Evolutionary conservation across 1,140 invertebrate species (phyloP), one percentile per base, ranked within the genome.

Genomic region (Bombus fervidus): DNA sequence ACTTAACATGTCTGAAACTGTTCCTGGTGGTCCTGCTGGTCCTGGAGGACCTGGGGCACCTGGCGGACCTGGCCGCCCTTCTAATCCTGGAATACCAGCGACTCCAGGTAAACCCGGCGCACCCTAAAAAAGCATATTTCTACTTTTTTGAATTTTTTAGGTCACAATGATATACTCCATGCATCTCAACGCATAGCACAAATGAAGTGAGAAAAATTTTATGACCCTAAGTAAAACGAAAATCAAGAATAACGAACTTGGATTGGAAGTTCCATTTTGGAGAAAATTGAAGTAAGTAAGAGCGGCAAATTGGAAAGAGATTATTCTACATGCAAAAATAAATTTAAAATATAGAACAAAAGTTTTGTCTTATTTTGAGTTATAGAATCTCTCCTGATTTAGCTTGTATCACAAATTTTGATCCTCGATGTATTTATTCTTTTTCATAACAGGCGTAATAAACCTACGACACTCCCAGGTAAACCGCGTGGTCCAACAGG

Each of bases 401-500:
- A 1, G 5, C 18, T 53, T 53, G 12, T 13, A 28, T 2, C 10
- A 62, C 28, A 12, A 62, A 28, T 62, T 28, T n/a, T 4, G 28
- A 25, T 12, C 25, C 59, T 31, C 5, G 12, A 31, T 64, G n/a
- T 31, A 66, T 31, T 66, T 43, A 39, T 71, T 53, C 8, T 43
- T 12, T 57, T 39, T 39, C 9, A 34, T 9, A 31, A 68, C 0
- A 53, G 3, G 6, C 0, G 10, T 5, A 69, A 69, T 31, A 41
- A 39, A 66, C 66, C 93, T 90, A 94, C 94, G 74, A 69, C 41
- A 75, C 81, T 94, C 96, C 97, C 97, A 93, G 96, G 95, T 81
- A 94, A 82, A n/a, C 97, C 97, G 87, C 95, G 94, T 5, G 96
- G 94, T 72, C 97, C 97, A 73, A 96, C 93, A 9, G 96, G 95